These are phyloP conservation scores for Caenorhabditis sulstoni DNA, from an alignment of 2,888 invertebrate species.

Conservation along the genomic window DNA sequence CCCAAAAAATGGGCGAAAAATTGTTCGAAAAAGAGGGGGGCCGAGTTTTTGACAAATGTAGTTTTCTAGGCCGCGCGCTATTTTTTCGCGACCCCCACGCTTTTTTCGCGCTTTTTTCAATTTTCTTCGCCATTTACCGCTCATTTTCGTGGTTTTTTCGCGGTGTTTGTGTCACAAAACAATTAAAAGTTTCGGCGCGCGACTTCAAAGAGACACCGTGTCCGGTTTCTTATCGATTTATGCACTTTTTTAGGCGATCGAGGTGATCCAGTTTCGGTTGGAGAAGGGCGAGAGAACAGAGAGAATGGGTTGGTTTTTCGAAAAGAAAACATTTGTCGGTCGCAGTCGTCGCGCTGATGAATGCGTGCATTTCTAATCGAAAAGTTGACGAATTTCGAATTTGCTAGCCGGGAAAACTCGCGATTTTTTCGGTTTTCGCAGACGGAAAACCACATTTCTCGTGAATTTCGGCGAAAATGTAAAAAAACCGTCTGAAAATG, in stretches of 20 bases:
- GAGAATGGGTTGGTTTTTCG: neutral
- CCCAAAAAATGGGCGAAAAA: neutral
- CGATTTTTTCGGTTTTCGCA: too few species aligned
- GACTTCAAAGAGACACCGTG: conserved; percentile 36
- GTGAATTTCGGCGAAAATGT: too few species aligned
- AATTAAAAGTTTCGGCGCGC: conserved; percentile 2
- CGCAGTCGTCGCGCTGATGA: conserved; percentile 13
- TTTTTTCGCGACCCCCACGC: conserved; percentile 5
- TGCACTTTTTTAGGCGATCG: conserved; percentile 35
- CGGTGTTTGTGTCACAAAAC: neutral
- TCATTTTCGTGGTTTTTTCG: neutral
- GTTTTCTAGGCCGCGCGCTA: conserved; percentile 25
- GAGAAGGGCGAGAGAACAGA: neutral
- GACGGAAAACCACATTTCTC: too few species aligned
- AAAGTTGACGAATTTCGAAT: conserved; percentile 12
- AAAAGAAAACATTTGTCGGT: conserved; percentile 49
- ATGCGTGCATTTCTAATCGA: neutral
- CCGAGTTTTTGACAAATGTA: neutral
- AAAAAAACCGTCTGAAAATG: too few species aligned
- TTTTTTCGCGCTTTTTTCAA: conserved; percentile 15
- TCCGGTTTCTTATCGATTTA: conserved; percentile 36
- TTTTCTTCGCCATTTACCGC: too few species aligned
- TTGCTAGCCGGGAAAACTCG: neutral
- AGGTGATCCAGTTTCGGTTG: conserved; percentile 11
- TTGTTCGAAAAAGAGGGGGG: conserved; percentile 1